Percentiles rank a stretch among this genome's conserved stretches.
Evolutionary conservation across 2,888 invertebrate species (phyloP).

Genomic region (Leucoma salicis): DNA sequence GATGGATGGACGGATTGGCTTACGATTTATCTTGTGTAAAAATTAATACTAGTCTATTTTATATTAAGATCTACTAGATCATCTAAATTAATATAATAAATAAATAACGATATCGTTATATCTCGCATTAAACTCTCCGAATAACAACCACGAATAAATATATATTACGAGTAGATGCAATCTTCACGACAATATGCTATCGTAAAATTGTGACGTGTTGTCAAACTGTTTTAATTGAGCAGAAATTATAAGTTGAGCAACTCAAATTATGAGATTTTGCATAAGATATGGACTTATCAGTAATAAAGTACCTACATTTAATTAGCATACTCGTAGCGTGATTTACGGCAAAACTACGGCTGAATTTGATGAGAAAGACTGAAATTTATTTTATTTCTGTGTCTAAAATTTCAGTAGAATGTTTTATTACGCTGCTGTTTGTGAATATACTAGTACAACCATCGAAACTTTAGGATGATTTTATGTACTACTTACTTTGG

Average conservation of each 20-base stretch:
- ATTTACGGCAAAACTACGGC: conserved; percentile 17
- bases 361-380: conserved; percentile 14
- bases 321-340: conserved; percentile 14
- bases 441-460: not conserved
- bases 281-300: not conserved
- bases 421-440: conserved; percentile 8
- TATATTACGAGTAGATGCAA: no score
- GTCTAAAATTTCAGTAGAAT: conserved; percentile 15
- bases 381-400: conserved; percentile 13
- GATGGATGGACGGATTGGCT: no score
- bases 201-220: conserved; percentile 22
- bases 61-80: not conserved
- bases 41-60: no score
- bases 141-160: no score
- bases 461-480: not conserved
- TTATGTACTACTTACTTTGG: not conserved
- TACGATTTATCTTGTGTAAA: no score
- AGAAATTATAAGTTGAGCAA: conserved; percentile 25
- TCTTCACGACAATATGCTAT: conserved; percentile 6
- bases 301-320: conserved; percentile 9
- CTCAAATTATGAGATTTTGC: conserved; percentile 7
- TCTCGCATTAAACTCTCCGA: conserved; percentile 3
- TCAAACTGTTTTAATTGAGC: conserved; percentile 31
- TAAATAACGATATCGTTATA: conserved; percentile 3
- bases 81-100: not conserved